Evolutionary conservation across 2,888 invertebrate genomes (phyloP), one percentile per base, ranked within the genome.

Genomic region (Acleris holmiana): DNA sequence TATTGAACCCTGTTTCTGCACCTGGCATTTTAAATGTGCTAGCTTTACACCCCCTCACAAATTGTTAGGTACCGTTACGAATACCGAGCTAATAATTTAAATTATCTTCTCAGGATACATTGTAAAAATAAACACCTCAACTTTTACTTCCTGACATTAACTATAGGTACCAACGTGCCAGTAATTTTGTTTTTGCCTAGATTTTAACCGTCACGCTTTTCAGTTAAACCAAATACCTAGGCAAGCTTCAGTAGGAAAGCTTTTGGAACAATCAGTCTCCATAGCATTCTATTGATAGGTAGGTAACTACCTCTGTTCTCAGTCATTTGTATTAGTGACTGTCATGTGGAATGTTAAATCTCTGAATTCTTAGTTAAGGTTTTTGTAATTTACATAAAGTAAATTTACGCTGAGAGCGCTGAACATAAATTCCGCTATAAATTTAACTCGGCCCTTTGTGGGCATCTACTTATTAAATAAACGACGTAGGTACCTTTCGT

Each of bases 1-100:
- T 81, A 78, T 79, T 84, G 84, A 86, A 83, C 86, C 78, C 78
- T 66, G 60, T 68, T 71, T 67, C 68, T 74, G 73, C 82, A 84
- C 81, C 83, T 80, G 81, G 81, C 70, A 71, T 66, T 25, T 25
- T 67, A 65, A 69, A 64, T 70, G 68, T 67, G 63, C 63, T 70
- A 71, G 71, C 76, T 73, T 73, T 70, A 50, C 61, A 70, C 70
- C 69, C 74, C 73, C 67, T 70, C 65, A 49, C 60, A 25, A 69
- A 67, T 61, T 47, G 57, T 41, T 21, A 49, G 15, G 47, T 40
- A 48, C 51, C 60, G 56, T 61, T 65, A 49, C 48, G 66, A 58
- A 61, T 29, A 66, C 66, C 54, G 47, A 18, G 67, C 50, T 49
- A 61, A 61, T 66, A 67, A 71, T 74, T 71, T n/a, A n/a, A n/a